Base-by-base conservation (phyloP, 2,888 invertebrate species). In the Melanchra persicariae region DNA sequence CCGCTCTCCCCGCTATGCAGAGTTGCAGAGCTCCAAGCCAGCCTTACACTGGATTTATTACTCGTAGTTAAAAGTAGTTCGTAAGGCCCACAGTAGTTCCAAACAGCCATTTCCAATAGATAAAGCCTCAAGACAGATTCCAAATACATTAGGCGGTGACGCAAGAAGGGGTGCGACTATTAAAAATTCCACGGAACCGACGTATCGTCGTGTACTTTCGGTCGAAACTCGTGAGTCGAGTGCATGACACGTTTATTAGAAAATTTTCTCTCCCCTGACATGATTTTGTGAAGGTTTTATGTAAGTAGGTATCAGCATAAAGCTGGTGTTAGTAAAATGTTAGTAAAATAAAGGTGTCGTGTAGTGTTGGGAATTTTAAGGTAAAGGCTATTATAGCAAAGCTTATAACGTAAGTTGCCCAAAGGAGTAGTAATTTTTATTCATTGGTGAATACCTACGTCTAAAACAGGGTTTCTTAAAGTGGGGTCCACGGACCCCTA, bases 71-170 rank as follows among this genome's bases (percentile, higher is more conserved):
- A 94, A 95, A 95, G 93, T 93, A 93, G 92, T 94, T 93, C 90
- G 89, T 89, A 91, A 93, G 92, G 92, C 92, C 92, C 93, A 94
- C 93, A 90, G 90, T 91, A 94, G 93, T 95, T 95, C 88, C 89
- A 93, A 95, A 95, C 94, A 94, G 91, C 95, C 93, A 94, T 95
- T 95, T 94, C 91, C 95, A 92, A 95, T 95, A 94, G 93, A 95
- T 95, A 94, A 93, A 94, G 91, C 93, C 85, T 85, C 89, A 88
- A 93, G 94, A 95, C 94, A 95, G 95, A 95, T 95, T 95, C 90
- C 93, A 95, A 96, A 95, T 93, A 95, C 95, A 95, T 95, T 95
- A 95, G 93, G 88, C 88, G 85, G 88, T 91, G 91, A 90, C 90
- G 91, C 87, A 74, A 73, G 85, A 90, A 88, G 89, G 90, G 88